These are phyloP conservation scores for Oryctolagus cuniculus DNA, from an alignment of 2,113 vertebrate species.

Conservation along the genomic window mOryCun1.1 NC_091433.1:188077001-188077500, in stretches of 20 bases:
- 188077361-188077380: conserved; percentile 66
- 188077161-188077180: background rate
- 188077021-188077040: conserved; percentile 34
- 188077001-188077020: conserved; percentile 30
- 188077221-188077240: background rate
- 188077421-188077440: conserved; percentile 76
- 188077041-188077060: conserved; percentile 53
- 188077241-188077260: background rate
- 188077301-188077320: conserved; percentile 33
- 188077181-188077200: background rate
- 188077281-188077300: conserved; percentile 42
- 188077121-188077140: conserved; percentile 47
- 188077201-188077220: conserved; percentile 21
- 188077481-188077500: background rate
- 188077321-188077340: conserved; percentile 67
- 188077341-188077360: conserved; percentile 63
- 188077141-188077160: background rate
- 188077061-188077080: conserved; percentile 1
- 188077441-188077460: conserved; percentile 64
- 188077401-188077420: conserved; percentile 72
- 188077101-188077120: background rate
- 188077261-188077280: conserved; percentile 31
- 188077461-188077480: conserved; percentile 51
- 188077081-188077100: background rate
- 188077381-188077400: conserved; percentile 64